Evolutionary conservation across 92 coral and sea anemone species (phyloP), one percentile per base, ranked within the genome.

Genomic region (Heliopora coerulea): DNA sequence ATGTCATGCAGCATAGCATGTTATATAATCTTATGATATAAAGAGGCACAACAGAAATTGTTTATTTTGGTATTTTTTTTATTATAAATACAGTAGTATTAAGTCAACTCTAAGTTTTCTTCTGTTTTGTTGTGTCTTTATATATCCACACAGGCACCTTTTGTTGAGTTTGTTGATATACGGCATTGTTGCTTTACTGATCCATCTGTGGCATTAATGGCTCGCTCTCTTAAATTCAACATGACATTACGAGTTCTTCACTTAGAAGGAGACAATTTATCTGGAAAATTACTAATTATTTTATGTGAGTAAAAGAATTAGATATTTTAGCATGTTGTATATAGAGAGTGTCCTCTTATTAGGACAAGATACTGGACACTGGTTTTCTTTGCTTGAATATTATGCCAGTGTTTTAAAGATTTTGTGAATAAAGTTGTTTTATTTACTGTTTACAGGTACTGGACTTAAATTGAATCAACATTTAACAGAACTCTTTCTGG

Each of bases 181-280:
- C 86, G 96, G 1, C 95, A 90, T 68, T 90, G 96, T 39, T 81
- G 88, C 46, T 93, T 96, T 89, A 93, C 91, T 74, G 98, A 93
- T 69, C 95, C 88, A 37, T 86, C 91, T 8, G 74, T 88, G 27
- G 95, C 93, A 6, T 75, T 93, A 19, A 72, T 93, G 46, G 98
- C 96, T 44, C 78, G 98, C 19, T 83, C 96, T 8, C 75, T 93
- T 17, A 81, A 91, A 67, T 80, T 93, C 29, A 89, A 90, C 63
- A 85, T 91, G 39, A 88, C 89, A 34, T 74, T 93, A 31, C 85
- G 89, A 11, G 85, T 93, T 27, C 82, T 93, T 31, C 98, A 93
- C 66, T 81, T 93, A 89, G 98, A 93, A 67, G 85, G 89, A 9
- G 68, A 89, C 8, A 88, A 91, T 74, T 82, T 93, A 26, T 84